Base-by-base conservation (phyloP, 2,888 invertebrate genomes). In the Subacronicta megacephala region DNA sequence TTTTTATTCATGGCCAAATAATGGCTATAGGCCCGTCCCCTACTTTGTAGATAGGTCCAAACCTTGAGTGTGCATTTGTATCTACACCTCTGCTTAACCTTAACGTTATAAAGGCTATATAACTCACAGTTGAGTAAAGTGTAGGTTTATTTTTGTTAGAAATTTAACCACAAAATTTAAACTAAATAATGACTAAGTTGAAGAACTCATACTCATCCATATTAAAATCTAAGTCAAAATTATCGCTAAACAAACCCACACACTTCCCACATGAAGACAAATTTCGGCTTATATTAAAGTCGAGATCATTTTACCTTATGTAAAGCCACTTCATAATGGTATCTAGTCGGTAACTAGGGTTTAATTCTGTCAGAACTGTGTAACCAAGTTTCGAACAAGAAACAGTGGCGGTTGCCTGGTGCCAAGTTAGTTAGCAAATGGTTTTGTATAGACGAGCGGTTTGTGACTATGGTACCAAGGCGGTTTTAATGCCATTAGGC, bases 321-420 rank as follows among this genome's bases (percentile, higher is more conserved):
- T 47, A 29, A 23, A 47, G 26, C 23, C 45, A 45, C 26, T 60
- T 53, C 29, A 42, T 54, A 54, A 44, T 62, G 36, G 37, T 49
- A 61, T 52, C 23, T 37, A 29, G 47, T 35, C 17, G 40, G 52
- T 68, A 78, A 75, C 74, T 73, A 52, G 54, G 70, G 62, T 72
- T 78, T 75, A 73, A 76, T 76, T 78, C 77, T 74, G 72, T 77
- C 75, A 73, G 73, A 82, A 75, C 76, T 75, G 66, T 77, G 55
- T 65, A 57, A 76, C 62, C 53, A 78, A 78, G 80, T 81, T 80
- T 45, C 56, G 37, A 79, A 80, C 77, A 78, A 80, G 83, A 74
- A 78, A 75, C 78, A 76, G 72, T 51, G 49, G 74, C 55, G 75
- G 74, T 75, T 64, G 55, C 52, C 59, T 63, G 51, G 59, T 65